Base-by-base conservation (phyloP, 2,888 invertebrate species). In the Dicyrtoma fusca region DNA sequence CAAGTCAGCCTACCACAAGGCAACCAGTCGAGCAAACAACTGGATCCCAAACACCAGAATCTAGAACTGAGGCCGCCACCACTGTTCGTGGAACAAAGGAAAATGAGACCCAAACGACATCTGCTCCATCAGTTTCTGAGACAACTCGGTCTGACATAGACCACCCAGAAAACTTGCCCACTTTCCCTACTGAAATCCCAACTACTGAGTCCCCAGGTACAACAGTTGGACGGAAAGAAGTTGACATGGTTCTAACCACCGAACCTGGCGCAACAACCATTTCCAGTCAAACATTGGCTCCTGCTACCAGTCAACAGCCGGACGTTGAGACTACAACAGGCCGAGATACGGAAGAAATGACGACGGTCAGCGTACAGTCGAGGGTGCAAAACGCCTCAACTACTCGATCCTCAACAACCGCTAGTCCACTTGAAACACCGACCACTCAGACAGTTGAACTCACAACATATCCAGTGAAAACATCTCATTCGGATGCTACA, bases 1-100 rank as follows among this genome's bases (percentile, higher is more conserved):
- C n/a, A 61, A 23, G 62, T 25, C 62, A 55, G 79, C 80, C 79
- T 17, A 81, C 80, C 73, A 81, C 62, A n/a, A 1, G 17, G 1
- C 8, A 8, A n/a, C 44, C 62, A 0, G 25, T 2, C 21, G 17
- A 61, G 17, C 17, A 11, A 25, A 42, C 19, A 13, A 62, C 51
- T 11, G 51, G 21, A 4, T n/a, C 49, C 17, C 5, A 49, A 17
- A 49, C 5, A 3, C 11, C 51, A 19, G 14, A 51, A n/a, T n/a
- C 14, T 51, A 21, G 21, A 14, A n/a, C 51, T 51, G 51, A 21
- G 21, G 17, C 8, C 11, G 5, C 47, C 47, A 51, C 62, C 8
- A 42, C 62, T 11, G 42, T 34, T 62, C 21, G 34, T 1, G 34
- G 34, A 34, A 34, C 34, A 34, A 34, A n/a, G n/a, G n/a, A n/a